phyloP scores from a whole-genome alignment of 1,140 invertebrate genomes.

The Olivierus martensii region DNA sequence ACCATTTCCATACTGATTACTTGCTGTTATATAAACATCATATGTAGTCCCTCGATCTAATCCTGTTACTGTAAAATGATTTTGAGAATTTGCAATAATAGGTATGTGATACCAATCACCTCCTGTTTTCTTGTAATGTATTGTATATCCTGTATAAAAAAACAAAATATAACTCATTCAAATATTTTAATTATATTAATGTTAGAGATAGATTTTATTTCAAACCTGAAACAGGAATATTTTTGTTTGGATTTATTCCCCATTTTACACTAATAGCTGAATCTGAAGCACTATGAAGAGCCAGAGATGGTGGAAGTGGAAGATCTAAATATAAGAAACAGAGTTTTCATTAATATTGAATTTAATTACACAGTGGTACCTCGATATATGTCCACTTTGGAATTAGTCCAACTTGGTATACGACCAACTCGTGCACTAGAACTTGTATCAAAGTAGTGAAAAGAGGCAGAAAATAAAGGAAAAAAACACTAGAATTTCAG shows the following conservation, averaged over 20 bases:
- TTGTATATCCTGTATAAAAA: constrained; percentile 3
- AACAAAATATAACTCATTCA: not conserved
- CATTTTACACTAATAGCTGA: constrained; percentile 13
- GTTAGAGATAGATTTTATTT: not conserved
- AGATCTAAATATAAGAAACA: constrained; percentile 4
- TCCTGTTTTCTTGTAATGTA: constrained; percentile 14
- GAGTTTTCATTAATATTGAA: too few relatives aligned
- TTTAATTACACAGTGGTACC: too few relatives aligned
- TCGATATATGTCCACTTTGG: too few relatives aligned
- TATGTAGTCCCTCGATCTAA: constrained; percentile 19
- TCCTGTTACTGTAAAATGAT: constrained; percentile 12
- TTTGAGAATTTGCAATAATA: constrained; percentile 10
- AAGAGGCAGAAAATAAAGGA: too few relatives aligned
- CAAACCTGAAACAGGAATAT: constrained; percentile 13
- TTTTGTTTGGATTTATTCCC: constrained; percentile 7
- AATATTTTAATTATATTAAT: not conserved
- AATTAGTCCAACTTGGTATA: too few relatives aligned
- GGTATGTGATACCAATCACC: constrained; percentile 15
- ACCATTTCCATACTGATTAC: constrained; percentile 20
- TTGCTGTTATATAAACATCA: constrained; percentile 19
- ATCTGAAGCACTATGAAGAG: constrained; percentile 7
- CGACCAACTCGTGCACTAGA: too few relatives aligned
- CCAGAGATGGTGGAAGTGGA: constrained; percentile 7
- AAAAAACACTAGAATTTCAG: too few relatives aligned
- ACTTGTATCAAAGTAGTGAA: too few relatives aligned